These are phyloP conservation scores for Agrotis exclamationis DNA, from an alignment of 2,888 invertebrate species.

Conservation along the genomic window DNA sequence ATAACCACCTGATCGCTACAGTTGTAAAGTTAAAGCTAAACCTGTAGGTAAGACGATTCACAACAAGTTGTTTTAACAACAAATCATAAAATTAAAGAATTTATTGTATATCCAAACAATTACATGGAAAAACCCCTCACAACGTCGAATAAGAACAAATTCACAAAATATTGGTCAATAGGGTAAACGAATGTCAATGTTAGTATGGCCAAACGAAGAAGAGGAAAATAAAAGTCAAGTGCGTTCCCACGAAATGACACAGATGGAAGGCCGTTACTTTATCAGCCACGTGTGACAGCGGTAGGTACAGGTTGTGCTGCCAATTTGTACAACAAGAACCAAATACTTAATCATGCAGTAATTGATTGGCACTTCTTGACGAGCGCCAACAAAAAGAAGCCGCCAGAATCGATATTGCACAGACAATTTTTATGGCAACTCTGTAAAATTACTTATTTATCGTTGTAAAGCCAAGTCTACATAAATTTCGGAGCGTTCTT, in stretches of 20 bases:
- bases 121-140: slow-evolving; percentile 20
- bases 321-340: slow-evolving; percentile 77
- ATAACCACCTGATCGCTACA: not conserved
- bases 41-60: too few species aligned
- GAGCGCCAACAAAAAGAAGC: slow-evolving; percentile 71
- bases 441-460: slow-evolving; percentile 76
- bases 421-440: slow-evolving; percentile 57
- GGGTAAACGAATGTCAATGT: slow-evolving; percentile 76
- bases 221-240: slow-evolving; percentile 76
- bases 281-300: slow-evolving; percentile 73
- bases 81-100: not conserved
- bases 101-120: slow-evolving; percentile 5
- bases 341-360: slow-evolving; percentile 78
- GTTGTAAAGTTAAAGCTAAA: too few species aligned
- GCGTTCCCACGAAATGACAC: slow-evolving; percentile 78
- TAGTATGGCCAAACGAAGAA: slow-evolving; percentile 68
- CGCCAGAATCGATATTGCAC: slow-evolving; percentile 56
- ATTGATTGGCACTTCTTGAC: slow-evolving; percentile 80
- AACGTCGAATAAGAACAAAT: slow-evolving; percentile 33
- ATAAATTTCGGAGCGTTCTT: slow-evolving; percentile 70
- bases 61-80: not conserved
- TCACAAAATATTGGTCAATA: slow-evolving; percentile 71
- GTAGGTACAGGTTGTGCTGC: slow-evolving; percentile 68
- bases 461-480: slow-evolving; percentile 56
- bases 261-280: slow-evolving; percentile 75